Evolutionary conservation across 2,797 vertebrate genomes (phyloP), one percentile per base, ranked within the genome.

Genomic region (Sebastes kiyomatsui): DNA sequence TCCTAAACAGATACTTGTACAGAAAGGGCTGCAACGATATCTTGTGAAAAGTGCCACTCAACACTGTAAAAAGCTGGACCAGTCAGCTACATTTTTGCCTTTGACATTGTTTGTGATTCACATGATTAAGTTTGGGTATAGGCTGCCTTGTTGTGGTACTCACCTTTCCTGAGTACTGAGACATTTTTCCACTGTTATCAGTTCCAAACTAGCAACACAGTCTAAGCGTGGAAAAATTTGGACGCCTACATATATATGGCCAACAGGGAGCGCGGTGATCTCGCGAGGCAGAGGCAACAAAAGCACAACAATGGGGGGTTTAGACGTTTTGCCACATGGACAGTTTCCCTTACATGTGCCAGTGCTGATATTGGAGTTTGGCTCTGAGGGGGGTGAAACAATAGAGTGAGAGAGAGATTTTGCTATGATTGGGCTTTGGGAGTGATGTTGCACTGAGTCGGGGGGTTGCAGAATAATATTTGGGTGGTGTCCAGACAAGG

Each of bases 131-230:
- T 73, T 62, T 72, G 52, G 67, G 66, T 70, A 42, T 42, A 77
- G 65, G 5, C 32, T 35, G 27, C n/a, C 55, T 75, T 66, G 52
- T 67, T 56, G 58, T 67, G 72, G 33, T 92, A 97, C 97, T 97
- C 94, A 98, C 97, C 96, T 98, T 97, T 94, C 97, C 97, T 4
- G 97, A 98, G 94, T 96, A 96, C 77, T 97, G 97, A 79, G 96
- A 96, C 97, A 97, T 97, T 92, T 11, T 93, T 93, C 93, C 88
- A 79, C 88, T 90, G 86, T 85, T 86, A 84, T 86, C 61, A 83
- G 75, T 89, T 82, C 90, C 94, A 93, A 92, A 91, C 79, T 85
- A 81, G 91, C 80, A 87, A 90, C 20, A 94, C 86, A 90, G 90
- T 93, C 85, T 93, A 92, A 87, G 81, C 84, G 75, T 66, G 73